Percentiles rank a stretch among this genome's conserved stretches.
phyloP scores from a whole-genome alignment of 35 echinoderm and acorn worm genomes.

The Hemicentrotus pulcherrimus region DNA sequence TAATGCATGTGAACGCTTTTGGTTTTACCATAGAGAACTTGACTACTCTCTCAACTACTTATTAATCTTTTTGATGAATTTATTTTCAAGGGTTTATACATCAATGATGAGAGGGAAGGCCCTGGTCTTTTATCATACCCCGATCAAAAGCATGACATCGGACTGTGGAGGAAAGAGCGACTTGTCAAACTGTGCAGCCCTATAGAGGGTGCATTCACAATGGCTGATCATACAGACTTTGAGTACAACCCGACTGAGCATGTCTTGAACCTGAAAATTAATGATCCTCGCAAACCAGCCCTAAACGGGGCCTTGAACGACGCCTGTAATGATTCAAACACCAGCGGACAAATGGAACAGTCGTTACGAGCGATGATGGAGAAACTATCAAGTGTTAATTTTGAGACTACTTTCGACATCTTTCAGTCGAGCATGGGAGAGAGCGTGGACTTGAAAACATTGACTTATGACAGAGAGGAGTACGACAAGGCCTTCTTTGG shows the following conservation, averaged over 20 bases:
- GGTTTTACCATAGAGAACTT: too few species aligned
- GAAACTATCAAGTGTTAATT: constrained; percentile 57
- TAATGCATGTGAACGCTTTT: too few species aligned
- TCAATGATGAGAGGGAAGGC: constrained; percentile 81
- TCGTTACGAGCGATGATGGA: constrained; percentile 61
- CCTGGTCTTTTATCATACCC: constrained; percentile 83
- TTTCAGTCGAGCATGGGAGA: constrained; percentile 69
- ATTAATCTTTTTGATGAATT: background rate
- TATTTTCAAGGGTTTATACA: constrained; percentile 87
- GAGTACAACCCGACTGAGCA: constrained; percentile 73
- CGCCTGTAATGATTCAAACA: background rate
- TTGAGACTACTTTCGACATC: constrained; percentile 67
- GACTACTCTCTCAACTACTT: too few species aligned
- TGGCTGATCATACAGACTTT: constrained; percentile 74
- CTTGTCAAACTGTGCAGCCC: constrained; percentile 75
- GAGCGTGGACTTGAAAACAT: constrained; percentile 81
- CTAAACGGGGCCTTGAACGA: background rate
- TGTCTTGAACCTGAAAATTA: constrained; percentile 39
- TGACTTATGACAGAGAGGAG: constrained; percentile 86
- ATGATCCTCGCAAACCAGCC: background rate
- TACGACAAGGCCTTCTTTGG: constrained; percentile 87
- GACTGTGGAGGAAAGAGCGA: constrained; percentile 85
- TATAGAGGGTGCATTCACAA: constrained; percentile 77
- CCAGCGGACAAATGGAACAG: background rate
- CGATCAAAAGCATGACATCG: constrained; percentile 77